A percentile compares a stretch with the other conserved stretches of the same genome.
Evolutionary conservation across 1,140 invertebrate genomes (phyloP).

Genomic region (Meteorus sp.): DNA sequence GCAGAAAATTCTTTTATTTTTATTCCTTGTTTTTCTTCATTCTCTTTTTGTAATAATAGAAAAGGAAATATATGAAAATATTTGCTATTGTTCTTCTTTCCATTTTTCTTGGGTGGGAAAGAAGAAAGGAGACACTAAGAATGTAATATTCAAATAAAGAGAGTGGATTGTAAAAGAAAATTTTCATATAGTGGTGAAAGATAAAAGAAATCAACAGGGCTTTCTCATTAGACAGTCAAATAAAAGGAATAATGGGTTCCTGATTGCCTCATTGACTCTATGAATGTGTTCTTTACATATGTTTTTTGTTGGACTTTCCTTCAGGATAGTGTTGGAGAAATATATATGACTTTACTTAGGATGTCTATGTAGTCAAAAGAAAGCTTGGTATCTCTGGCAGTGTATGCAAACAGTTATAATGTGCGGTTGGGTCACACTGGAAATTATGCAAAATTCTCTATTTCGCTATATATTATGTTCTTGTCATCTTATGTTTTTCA

Average conservation of each 20-base stretch:
- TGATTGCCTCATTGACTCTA: slow-evolving; percentile 33
- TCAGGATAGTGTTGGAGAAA: background rate
- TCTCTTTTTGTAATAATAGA: background rate
- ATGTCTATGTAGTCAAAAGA: too few species aligned
- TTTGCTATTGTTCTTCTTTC: background rate
- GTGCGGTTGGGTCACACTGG: too few species aligned
- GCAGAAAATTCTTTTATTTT: too few species aligned
- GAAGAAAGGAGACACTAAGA: background rate
- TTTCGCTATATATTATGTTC: too few species aligned
- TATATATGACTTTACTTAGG: too few species aligned
- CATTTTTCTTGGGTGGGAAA: background rate
- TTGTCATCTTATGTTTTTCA: too few species aligned
- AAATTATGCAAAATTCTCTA: too few species aligned
- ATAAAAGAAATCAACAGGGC: background rate
- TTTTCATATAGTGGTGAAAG: background rate
- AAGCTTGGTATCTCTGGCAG: too few species aligned
- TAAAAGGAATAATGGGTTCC: slow-evolving; percentile 29
- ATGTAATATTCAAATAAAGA: too few species aligned
- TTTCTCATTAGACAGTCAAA: slow-evolving; percentile 34
- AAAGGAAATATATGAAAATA: background rate
- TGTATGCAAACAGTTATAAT: too few species aligned
- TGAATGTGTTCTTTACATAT: slow-evolving; percentile 33
- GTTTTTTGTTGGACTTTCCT: slow-evolving; percentile 30
- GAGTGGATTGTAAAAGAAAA: too few species aligned
- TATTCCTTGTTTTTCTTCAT: too few species aligned